Evolutionary conservation across 1,140 invertebrate genomes (phyloP), one percentile per base, ranked within the genome.

Genomic region (Scaptomyza montana): DNA sequence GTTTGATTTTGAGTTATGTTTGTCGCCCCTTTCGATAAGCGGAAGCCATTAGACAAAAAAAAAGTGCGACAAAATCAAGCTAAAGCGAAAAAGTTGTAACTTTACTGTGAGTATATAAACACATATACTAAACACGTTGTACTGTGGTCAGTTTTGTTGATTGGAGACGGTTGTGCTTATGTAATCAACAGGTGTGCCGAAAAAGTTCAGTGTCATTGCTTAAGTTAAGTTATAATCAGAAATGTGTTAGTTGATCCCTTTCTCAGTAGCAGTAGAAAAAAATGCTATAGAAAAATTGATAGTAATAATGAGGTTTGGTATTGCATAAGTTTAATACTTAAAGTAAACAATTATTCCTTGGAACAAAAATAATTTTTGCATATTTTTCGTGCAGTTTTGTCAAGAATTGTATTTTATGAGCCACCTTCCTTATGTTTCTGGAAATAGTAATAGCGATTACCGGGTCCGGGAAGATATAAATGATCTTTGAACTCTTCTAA

Each of bases 401-500:
- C 30, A 30, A 6, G 5, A 50, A 13, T 33, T 33, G 28, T 6
- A 33, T 13, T 33, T 9, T 36, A 9, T 43, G 10, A 9, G 30
- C 30, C 2, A 3, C 7, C 25, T 21, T 67, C 30, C 54, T 54
- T 36, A 25, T 78, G 55, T 54, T 41, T 25, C 21, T 86, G 75
- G 16, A 87, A 70, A 50, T 73, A 87, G 36, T 73, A 85, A 43
- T 84, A 80, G 2, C 90, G 89, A 55, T 91, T 78, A 5, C 12
- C 25, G 2, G 81, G 79, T 2, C 90, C 86, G 1, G 85, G 81
- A 41, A 74, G 25, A 13, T 64, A 28, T 5, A 91, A 65, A 28
- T 74, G 69, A 12, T 74, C 19, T 0, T 75, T 67, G 12, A 91
- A 76, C 63, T 90, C 49, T 0, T 74, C 21, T 33, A 81, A 3